Conservation (phyloP, 2,797 vertebrate species). For the Nannoperca obscura region DNA sequence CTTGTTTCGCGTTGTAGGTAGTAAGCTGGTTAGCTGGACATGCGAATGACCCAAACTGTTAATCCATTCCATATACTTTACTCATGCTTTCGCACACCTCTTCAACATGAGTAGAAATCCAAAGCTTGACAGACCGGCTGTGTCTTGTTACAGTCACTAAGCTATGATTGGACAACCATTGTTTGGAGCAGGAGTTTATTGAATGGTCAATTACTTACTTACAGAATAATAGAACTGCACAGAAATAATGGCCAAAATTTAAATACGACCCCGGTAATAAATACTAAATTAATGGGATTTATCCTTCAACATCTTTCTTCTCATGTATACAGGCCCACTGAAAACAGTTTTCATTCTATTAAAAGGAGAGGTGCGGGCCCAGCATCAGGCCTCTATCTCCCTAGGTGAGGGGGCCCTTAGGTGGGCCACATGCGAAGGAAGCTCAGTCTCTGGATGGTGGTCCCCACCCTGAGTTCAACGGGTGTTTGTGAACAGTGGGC, state of each 20-base stretch:
- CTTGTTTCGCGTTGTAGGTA: background rate
- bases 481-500: constrained; percentile 83
- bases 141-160: background rate
- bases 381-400: constrained; percentile 51
- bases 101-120: constrained; percentile 3
- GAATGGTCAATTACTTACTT: background rate
- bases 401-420: constrained; percentile 55
- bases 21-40: background rate
- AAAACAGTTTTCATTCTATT: constrained; percentile 57
- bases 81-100: background rate
- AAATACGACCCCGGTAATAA: constrained; percentile 8
- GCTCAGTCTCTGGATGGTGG: constrained; percentile 53
- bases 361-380: constrained; percentile 38
- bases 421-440: constrained; percentile 66
- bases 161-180: constrained; percentile 20
- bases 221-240: background rate
- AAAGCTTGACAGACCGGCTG: background rate
- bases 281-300: constrained; percentile 6
- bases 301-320: constrained; percentile 7
- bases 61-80: background rate
- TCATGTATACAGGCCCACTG: background rate
- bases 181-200: background rate
- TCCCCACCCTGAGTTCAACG: constrained; percentile 74
- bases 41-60: background rate
- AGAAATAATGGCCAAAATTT: constrained; percentile 17